Conservation (phyloP, 2,113 vertebrate species). For the Regulus satrapa region DNA sequence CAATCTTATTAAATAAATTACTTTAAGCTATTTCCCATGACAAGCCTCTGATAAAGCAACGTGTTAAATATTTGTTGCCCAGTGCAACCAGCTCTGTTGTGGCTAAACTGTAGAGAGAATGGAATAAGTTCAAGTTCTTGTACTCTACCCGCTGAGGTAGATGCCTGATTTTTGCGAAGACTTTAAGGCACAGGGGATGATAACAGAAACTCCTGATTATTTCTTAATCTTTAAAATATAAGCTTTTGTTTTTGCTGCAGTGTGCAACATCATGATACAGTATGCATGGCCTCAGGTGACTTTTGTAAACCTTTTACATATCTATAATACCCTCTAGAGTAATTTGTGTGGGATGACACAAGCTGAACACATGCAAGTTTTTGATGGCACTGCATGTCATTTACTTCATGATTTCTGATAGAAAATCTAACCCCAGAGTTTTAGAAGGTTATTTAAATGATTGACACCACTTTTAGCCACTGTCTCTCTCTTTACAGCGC, state of each 20-base stretch:
- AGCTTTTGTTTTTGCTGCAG: not conserved
- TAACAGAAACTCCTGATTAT: not conserved
- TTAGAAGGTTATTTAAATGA: not conserved
- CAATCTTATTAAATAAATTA: constrained; percentile 38
- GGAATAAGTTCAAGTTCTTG: not conserved
- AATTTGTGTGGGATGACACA: not conserved
- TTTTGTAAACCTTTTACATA: not conserved
- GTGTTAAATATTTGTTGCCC: not conserved
- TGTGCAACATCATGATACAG: not conserved
- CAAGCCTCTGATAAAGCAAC: constrained; percentile 12
- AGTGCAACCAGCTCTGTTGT: not conserved
- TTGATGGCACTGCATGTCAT: not conserved
- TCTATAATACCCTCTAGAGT: not conserved
- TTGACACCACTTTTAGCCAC: not conserved
- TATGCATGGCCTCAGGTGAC: not conserved
- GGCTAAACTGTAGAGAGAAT: not conserved
- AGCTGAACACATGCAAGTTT: not conserved
- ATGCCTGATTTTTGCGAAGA: not conserved
- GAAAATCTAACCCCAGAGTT: not conserved
- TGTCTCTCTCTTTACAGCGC: not conserved
- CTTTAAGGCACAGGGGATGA: not conserved
- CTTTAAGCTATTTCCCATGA: constrained; percentile 43
- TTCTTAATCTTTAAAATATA: not conserved
- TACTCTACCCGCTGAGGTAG: not conserved
- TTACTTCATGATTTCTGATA: not conserved